phyloP scores from a whole-genome alignment of 2,888 invertebrate genomes.

The Meteorus cinctellus region DNA sequence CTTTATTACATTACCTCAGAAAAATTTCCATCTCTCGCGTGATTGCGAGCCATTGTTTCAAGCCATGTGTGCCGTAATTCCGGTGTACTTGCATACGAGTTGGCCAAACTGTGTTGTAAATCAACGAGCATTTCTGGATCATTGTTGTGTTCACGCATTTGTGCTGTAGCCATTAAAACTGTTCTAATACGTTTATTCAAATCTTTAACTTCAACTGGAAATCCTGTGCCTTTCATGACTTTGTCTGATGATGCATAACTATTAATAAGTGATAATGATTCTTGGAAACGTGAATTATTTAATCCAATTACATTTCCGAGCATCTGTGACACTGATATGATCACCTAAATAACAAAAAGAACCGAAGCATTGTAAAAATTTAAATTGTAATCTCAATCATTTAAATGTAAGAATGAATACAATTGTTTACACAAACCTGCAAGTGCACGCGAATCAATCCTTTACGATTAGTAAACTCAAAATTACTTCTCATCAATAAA shows the following conservation, averaged over 20 bases:
- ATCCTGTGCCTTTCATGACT: constrained; percentile 93
- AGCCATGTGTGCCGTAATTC: constrained; percentile 96
- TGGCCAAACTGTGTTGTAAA: constrained; percentile 92
- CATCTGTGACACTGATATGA: constrained; percentile 95
- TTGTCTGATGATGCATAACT: constrained; percentile 95
- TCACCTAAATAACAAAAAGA: constrained; percentile 79
- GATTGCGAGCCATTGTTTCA: constrained; percentile 93
- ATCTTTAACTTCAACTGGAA: constrained; percentile 93
- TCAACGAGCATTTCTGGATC: constrained; percentile 95
- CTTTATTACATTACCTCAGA: constrained; percentile 82
- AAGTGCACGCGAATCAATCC: constrained; percentile 92
- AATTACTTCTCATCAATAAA: constrained; percentile 94
- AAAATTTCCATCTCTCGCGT: constrained; percentile 86
- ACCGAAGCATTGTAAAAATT: neutral
- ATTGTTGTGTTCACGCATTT: constrained; percentile 91
- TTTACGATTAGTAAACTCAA: constrained; percentile 89
- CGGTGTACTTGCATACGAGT: constrained; percentile 95
- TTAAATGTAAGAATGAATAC: no score
- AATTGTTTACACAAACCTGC: constrained; percentile 77
- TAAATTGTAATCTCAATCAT: neutral
- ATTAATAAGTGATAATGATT: constrained; percentile 92
- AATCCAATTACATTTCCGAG: constrained; percentile 92
- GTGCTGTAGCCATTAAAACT: constrained; percentile 94
- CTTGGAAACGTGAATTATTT: constrained; percentile 95
- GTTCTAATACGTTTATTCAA: constrained; percentile 94